These are phyloP conservation scores for Darevskia nairensis DNA, from an alignment of 2,797 vertebrate genomes.

Conservation along the genomic window DNA sequence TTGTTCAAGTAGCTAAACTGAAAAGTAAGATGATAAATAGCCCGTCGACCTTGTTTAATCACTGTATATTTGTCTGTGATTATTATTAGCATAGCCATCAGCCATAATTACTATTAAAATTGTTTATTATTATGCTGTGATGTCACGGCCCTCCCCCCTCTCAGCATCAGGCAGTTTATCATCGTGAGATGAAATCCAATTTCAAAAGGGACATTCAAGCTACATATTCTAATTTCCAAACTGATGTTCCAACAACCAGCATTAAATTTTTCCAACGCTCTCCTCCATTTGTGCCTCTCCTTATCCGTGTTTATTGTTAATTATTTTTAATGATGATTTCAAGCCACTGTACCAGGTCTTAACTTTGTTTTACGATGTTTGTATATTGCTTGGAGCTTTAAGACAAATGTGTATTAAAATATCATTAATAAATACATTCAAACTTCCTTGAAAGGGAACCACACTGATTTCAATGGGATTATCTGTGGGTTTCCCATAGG, in stretches of 20 bases:
- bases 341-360: background rate
- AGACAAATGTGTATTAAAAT: background rate
- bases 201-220: slow-evolving; percentile 9
- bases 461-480: background rate
- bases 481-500: too few species aligned
- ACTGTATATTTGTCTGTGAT: slow-evolving; percentile 10
- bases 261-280: background rate
- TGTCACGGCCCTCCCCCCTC: background rate
- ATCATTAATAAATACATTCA: background rate
- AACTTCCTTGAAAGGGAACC: background rate
- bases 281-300: too few species aligned
- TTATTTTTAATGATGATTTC: background rate
- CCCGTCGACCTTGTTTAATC: slow-evolving; percentile 23
- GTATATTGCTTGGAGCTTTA: background rate
- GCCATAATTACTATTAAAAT: slow-evolving; percentile 30
- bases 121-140: slow-evolving; percentile 16
- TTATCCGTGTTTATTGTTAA: background rate
- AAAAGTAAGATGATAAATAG: background rate
- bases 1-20: background rate
- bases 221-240: slow-evolving; percentile 10
- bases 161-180: slow-evolving; percentile 1
- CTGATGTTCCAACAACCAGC: background rate
- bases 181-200: slow-evolving; percentile 24
- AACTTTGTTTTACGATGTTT: background rate
- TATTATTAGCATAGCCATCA: slow-evolving; percentile 30